A percentile compares a stretch with the other conserved stretches of the same genome.
Evolutionary conservation across 23 tunicate species (phyloP).

Genomic region (Halocynthia aurantium): DNA sequence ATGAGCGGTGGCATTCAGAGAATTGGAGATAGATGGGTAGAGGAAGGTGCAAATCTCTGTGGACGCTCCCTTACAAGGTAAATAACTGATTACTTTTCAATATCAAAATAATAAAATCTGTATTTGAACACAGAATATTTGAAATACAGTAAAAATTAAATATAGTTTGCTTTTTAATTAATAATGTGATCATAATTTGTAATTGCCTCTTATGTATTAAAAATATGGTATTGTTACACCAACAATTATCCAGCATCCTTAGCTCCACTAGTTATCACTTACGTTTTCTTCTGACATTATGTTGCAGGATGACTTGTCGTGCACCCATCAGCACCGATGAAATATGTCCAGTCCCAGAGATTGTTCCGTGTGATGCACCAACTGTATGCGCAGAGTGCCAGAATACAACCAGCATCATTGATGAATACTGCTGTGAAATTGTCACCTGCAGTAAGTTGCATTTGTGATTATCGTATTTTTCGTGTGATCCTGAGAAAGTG

Average conservation of each 20-base stretch:
- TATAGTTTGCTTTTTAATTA: no score
- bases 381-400: slow-evolving; percentile 23
- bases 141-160: no score
- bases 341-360: slow-evolving; percentile 26
- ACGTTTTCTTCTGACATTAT: not conserved
- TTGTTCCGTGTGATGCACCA: slow-evolving; percentile 31
- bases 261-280: not conserved
- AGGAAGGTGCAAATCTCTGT: slow-evolving; percentile 14
- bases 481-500: no score
- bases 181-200: not conserved
- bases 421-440: slow-evolving; percentile 38
- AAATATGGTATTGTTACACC: not conserved
- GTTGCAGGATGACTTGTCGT: slow-evolving; percentile 24
- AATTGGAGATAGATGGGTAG: slow-evolving; percentile 28
- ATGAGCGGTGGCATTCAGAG: slow-evolving; percentile 4
- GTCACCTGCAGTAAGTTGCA: slow-evolving; percentile 32
- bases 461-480: not conserved
- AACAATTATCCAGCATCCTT: no score
- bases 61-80: slow-evolving; percentile 12
- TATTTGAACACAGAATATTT: no score
- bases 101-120: no score
- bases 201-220: not conserved
- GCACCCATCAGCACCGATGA: slow-evolving; percentile 8
- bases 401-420: slow-evolving; percentile 16
- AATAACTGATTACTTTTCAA: not conserved